Percentiles rank a stretch among this genome's conserved stretches.
Evolutionary conservation across 2,113 vertebrate genomes (phyloP).

Genomic region (Onychostruthus taczanowskii): DNA sequence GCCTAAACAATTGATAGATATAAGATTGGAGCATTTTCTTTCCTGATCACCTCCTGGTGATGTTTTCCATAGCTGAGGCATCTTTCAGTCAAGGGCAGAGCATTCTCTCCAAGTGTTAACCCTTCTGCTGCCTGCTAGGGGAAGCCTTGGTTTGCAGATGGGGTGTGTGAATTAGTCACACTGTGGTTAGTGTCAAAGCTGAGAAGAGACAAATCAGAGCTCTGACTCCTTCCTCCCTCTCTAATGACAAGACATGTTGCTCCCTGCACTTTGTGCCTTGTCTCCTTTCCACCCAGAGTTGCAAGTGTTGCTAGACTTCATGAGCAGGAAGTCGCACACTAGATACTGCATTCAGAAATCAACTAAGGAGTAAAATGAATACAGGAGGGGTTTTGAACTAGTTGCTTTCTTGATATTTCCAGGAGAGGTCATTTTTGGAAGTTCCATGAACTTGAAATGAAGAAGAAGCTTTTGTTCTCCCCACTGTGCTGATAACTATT

Average conservation of each 20-base stretch:
- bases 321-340: neutral
- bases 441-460: neutral
- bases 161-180: rapidly evolving
- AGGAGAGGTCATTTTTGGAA: neutral
- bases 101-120: neutral
- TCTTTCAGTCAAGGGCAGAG: neutral
- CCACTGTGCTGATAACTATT: neutral
- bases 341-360: neutral
- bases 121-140: neutral
- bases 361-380: neutral
- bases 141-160: neutral
- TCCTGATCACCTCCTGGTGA: neutral
- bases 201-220: neutral
- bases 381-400: neutral
- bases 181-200: neutral
- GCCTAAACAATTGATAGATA: neutral
- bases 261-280: neutral
- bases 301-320: neutral
- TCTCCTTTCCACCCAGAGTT: neutral
- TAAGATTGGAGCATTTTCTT: neutral
- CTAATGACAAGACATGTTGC: neutral
- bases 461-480: neutral
- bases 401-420: neutral
- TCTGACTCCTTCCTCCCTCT: neutral
- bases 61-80: neutral